Conservation (phyloP, 2,797 vertebrate species). For the Falco cherrug region DNA sequence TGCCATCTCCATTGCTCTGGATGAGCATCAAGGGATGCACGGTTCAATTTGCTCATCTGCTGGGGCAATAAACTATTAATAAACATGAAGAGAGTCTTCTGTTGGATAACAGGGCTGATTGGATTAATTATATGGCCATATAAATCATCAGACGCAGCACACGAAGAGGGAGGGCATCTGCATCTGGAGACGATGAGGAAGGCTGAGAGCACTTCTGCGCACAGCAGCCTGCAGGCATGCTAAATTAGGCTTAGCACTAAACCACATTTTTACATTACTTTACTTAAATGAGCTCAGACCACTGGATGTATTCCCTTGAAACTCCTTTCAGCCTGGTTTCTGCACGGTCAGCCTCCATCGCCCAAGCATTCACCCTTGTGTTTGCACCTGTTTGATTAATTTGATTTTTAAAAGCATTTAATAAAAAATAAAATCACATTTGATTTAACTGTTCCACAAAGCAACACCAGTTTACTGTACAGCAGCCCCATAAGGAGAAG, state of each 20-base stretch:
- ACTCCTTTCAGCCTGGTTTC: background rate
- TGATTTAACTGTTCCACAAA: background rate
- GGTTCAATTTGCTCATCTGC: background rate
- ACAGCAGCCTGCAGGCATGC: slow-evolving; percentile 31
- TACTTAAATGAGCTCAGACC: background rate
- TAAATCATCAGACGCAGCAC: slow-evolving; percentile 27
- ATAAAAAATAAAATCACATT: background rate
- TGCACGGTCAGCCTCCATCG: background rate
- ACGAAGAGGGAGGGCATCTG: background rate
- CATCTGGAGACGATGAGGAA: slow-evolving; percentile 40
- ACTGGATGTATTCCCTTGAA: background rate
- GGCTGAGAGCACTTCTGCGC: background rate
- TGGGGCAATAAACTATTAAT: background rate
- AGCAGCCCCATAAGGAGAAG: background rate
- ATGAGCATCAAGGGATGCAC: rapidly evolving
- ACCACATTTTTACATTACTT: slow-evolving; percentile 3
- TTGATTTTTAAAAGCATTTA: background rate
- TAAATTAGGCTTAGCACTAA: slow-evolving; percentile 29
- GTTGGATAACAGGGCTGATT: slow-evolving; percentile 9
- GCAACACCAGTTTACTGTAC: background rate
- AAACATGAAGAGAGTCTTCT: slow-evolving; percentile 33
- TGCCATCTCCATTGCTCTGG: background rate
- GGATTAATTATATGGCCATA: slow-evolving; percentile 3
- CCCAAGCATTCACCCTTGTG: rapidly evolving
- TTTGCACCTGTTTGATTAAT: background rate